Evolutionary conservation across 2,888 invertebrate species (phyloP).

Genomic region (Rhingia campestris): DNA sequence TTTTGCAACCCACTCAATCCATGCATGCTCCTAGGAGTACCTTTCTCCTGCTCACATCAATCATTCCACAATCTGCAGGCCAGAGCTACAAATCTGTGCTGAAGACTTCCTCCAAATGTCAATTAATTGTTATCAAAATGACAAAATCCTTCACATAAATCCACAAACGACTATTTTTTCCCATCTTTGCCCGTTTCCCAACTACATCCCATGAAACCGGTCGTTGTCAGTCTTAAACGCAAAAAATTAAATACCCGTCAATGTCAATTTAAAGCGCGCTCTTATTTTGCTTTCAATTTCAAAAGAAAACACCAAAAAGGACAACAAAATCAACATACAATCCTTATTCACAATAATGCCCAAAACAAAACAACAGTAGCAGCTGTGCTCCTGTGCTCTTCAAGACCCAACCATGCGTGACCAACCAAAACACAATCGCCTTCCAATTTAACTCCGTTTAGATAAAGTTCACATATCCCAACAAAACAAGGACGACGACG

Average conservation of each 20-base stretch:
- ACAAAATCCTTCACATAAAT: no score
- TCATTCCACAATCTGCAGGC: no score
- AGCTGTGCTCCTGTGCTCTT: conserved; percentile 46
- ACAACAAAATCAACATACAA: conserved; percentile 59
- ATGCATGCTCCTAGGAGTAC: no score
- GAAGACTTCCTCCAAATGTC: no score
- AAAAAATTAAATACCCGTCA: neutral
- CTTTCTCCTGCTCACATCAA: no score
- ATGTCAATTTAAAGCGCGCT: conserved; percentile 15
- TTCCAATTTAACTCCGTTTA: conserved; percentile 63
- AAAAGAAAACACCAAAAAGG: conserved; percentile 52
- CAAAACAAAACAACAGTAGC: conserved; percentile 45
- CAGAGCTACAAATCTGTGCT: no score
- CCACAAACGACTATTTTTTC: no score
- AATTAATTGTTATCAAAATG: no score
- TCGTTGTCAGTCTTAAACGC: no score
- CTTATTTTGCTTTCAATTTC: conserved; percentile 55
- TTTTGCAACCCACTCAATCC: no score
- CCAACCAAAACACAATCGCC: conserved; percentile 46
- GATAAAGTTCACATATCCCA: conserved; percentile 56
- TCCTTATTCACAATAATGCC: conserved; percentile 4
- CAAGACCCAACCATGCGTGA: conserved; percentile 31
- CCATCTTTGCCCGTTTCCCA: no score
- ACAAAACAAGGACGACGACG: neutral
- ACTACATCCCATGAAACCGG: no score